phyloP scores from a whole-genome alignment of 2,113 vertebrate species.

The Ciconia maguari region DNA sequence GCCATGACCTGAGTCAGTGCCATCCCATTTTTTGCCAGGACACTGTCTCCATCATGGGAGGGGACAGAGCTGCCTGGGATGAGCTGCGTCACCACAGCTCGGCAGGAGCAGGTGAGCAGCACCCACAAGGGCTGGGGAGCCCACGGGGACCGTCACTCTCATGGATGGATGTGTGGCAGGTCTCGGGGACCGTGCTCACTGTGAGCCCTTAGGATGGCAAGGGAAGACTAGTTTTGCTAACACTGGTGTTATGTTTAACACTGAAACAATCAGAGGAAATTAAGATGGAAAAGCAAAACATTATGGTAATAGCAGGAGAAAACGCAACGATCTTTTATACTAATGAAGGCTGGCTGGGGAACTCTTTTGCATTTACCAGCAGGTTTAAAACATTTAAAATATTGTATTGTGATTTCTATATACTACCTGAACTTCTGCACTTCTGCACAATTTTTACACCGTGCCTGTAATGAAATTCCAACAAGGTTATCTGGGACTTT shows the following conservation, averaged over 20 bases:
- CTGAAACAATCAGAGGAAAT: neutral
- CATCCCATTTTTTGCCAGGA: neutral
- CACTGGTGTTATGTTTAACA: neutral
- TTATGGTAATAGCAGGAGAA: neutral
- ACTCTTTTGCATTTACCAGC: neutral
- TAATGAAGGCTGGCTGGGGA: neutral
- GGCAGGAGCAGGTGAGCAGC: neutral
- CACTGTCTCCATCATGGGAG: neutral
- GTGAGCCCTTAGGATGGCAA: neutral
- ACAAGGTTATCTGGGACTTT: neutral
- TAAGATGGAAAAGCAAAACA: neutral
- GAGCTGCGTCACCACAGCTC: neutral
- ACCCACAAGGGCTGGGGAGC: neutral
- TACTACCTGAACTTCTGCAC: neutral
- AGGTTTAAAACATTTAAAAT: neutral
- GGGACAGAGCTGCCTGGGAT: neutral
- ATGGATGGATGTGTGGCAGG: neutral
- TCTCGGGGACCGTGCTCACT: neutral
- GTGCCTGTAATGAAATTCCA: neutral
- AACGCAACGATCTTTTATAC: neutral
- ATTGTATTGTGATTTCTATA: neutral
- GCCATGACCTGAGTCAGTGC: neutral
- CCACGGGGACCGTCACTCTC: too few relatives aligned
- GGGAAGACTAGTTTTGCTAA: neutral
- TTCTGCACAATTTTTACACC: neutral